phyloP scores from a whole-genome alignment of 2,888 invertebrate species.

The Epinotia ramella region DNA sequence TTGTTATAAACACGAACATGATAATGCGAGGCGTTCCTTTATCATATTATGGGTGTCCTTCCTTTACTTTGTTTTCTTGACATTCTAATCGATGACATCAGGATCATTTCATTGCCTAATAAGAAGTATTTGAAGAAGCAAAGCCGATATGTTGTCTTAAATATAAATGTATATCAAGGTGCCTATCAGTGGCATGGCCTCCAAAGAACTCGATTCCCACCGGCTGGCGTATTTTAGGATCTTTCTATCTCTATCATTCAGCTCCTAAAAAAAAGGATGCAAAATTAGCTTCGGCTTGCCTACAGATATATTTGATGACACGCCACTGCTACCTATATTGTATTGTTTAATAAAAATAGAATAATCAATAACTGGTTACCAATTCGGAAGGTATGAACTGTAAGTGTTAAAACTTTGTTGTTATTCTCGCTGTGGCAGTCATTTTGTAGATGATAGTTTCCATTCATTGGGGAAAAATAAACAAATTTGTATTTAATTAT shows the following conservation, averaged over 20 bases:
- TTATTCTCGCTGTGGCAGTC: background rate
- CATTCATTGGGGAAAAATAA: no score
- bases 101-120: constrained; percentile 38
- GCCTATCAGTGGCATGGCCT: no score
- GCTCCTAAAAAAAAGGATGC: no score
- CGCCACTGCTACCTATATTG: no score
- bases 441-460: no score
- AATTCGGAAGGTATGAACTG: background rate
- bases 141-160: background rate
- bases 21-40: constrained; percentile 37
- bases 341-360: background rate
- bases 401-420: background rate
- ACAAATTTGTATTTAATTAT: background rate
- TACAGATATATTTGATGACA: no score
- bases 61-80: constrained; percentile 43
- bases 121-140: background rate
- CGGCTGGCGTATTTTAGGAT: no score
- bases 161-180: background rate
- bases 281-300: no score
- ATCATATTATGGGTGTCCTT: constrained; percentile 41
- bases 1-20: constrained; percentile 10
- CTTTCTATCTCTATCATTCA: no score
- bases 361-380: background rate
- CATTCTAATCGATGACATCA: constrained; percentile 48
- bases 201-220: no score